phyloP scores from a whole-genome alignment of 2,888 invertebrate genomes.

The Ophion ellenae region DNA sequence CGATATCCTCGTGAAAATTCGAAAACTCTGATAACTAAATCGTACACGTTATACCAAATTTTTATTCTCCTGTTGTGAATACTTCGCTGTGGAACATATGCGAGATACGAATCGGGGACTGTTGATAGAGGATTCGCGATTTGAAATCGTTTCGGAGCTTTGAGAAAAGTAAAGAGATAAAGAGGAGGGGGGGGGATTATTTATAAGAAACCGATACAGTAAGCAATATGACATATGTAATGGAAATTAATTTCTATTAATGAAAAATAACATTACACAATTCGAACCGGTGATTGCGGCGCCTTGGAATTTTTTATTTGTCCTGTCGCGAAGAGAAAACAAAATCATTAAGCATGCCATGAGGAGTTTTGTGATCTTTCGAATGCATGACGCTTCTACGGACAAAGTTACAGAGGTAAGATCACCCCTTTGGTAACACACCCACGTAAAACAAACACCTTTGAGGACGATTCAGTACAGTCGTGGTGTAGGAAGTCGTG shows the following conservation, averaged over 20 bases:
- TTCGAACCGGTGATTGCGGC: constrained; percentile 37
- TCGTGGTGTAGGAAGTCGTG: too few species aligned
- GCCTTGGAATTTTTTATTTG: constrained; percentile 29
- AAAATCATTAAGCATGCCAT: constrained; percentile 41
- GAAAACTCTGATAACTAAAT: neutral
- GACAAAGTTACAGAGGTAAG: constrained; percentile 54
- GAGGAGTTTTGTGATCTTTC: constrained; percentile 33
- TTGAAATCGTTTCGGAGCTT: neutral
- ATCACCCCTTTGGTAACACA: constrained; percentile 25
- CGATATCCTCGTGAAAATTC: neutral
- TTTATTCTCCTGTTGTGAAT: neutral
- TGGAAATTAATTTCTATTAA: constrained; percentile 57
- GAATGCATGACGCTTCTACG: constrained; percentile 59
- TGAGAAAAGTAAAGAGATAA: constrained; percentile 11
- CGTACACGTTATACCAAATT: neutral
- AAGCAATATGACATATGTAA: constrained; percentile 55
- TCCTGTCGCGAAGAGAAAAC: constrained; percentile 17
- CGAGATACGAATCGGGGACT: neutral
- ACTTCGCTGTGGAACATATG: neutral
- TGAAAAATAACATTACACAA: constrained; percentile 44
- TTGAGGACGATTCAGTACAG: neutral
- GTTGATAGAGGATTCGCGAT: constrained; percentile 15
- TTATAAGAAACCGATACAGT: neutral
- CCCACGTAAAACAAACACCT: constrained; percentile 8
- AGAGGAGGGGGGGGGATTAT: neutral